These are phyloP conservation scores for Helicoverpa assulta DNA, from an alignment of 2,888 invertebrate species.

Conservation along the genomic window DNA sequence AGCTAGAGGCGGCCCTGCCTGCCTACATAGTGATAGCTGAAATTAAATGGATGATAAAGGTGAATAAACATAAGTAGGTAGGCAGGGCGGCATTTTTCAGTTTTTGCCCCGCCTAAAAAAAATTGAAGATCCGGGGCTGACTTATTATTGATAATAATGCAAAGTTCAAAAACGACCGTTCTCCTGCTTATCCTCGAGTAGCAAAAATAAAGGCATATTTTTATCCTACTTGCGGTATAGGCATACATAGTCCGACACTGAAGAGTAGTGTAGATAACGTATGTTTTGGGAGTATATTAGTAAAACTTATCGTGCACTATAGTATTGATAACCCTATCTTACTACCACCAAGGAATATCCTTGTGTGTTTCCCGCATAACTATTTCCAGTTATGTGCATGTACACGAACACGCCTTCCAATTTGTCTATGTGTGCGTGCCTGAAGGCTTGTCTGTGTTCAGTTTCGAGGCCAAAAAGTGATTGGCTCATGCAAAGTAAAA, in stretches of 20 bases:
- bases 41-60: no score
- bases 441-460: constrained; percentile 74
- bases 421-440: constrained; percentile 68
- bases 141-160: not conserved
- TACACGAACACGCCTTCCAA: constrained; percentile 83
- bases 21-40: no score
- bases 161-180: constrained; percentile 1
- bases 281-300: constrained; percentile 20
- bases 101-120: no score
- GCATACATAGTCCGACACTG: not conserved
- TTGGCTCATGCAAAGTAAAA: constrained; percentile 72
- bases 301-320: constrained; percentile 16
- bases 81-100: no score
- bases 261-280: constrained; percentile 3
- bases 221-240: not conserved
- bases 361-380: constrained; percentile 72
- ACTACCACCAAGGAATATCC: constrained; percentile 65
- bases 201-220: not conserved
- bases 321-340: constrained; percentile 58
- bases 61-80: no score
- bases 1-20: no score
- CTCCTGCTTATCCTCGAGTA: not conserved
- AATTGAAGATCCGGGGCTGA: no score
- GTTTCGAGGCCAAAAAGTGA: constrained; percentile 83
- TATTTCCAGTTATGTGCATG: constrained; percentile 74